Evolutionary conservation across 1,140 invertebrate genomes (phyloP).

Genomic region (Zaprionus capensis): DNA sequence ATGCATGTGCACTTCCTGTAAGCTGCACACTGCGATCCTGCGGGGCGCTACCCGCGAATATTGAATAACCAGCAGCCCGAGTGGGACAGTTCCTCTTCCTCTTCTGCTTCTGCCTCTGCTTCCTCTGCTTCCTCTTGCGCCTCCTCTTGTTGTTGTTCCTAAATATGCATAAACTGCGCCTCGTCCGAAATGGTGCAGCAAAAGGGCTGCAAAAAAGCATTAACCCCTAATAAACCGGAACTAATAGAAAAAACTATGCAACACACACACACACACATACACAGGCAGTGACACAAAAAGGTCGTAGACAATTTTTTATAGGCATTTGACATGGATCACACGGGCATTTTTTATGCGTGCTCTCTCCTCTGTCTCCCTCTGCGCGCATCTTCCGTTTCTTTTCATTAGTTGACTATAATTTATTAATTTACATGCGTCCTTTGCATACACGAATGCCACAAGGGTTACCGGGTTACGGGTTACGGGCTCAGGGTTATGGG

Average conservation of each 20-base stretch:
- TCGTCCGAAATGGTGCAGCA: slow-evolving; percentile 72
- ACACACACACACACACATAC: slow-evolving; percentile 36
- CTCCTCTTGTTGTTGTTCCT: slow-evolving; percentile 26
- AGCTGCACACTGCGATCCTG: slow-evolving; percentile 13
- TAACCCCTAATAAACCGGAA: slow-evolving; percentile 79
- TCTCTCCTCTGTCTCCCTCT: neutral
- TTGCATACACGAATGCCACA: slow-evolving; percentile 63
- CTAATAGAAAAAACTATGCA: slow-evolving; percentile 66
- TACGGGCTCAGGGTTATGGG: slow-evolving; percentile 30
- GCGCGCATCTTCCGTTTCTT: slow-evolving; percentile 46
- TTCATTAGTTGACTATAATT: slow-evolving; percentile 81
- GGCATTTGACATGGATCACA: slow-evolving; percentile 66
- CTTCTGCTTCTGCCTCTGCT: neutral
- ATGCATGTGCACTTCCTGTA: slow-evolving; percentile 63
- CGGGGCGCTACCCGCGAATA: slow-evolving; percentile 71
- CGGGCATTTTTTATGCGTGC: slow-evolving; percentile 28
- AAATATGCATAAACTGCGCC: slow-evolving; percentile 65
- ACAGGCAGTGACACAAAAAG: slow-evolving; percentile 39
- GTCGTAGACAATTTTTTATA: slow-evolving; percentile 75
- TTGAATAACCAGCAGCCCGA: slow-evolving; percentile 66
- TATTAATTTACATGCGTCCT: slow-evolving; percentile 82
- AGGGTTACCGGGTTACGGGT: slow-evolving; percentile 37
- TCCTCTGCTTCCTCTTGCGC: slow-evolving; percentile 5
- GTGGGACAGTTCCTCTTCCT: slow-evolving; percentile 19
- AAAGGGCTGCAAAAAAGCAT: slow-evolving; percentile 72